These are phyloP conservation scores for Tautogolabrus adspersus DNA, from an alignment of 2,113 vertebrate genomes.

Conservation along the genomic window DNA sequence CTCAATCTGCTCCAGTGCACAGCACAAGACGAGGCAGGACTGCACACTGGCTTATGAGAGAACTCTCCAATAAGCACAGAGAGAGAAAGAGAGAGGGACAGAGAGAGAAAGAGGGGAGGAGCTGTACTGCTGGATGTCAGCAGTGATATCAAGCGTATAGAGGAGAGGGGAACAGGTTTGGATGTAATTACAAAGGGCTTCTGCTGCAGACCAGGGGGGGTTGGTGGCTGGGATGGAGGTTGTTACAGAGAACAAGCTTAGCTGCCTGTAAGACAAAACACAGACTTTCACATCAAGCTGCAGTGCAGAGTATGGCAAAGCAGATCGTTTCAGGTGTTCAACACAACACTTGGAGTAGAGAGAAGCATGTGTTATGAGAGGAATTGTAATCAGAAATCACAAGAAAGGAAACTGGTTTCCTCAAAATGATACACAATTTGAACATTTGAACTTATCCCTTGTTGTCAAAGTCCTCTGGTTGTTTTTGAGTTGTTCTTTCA, in stretches of 20 bases:
- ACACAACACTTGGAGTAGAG: constrained; percentile 8
- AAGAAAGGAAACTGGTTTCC: neutral
- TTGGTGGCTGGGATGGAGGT: constrained; percentile 18
- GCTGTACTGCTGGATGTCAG: constrained; percentile 72
- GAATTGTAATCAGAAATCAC: constrained; percentile 23
- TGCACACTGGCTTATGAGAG: constrained; percentile 42
- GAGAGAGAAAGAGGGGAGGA: constrained; percentile 39
- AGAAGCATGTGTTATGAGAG: constrained; percentile 5
- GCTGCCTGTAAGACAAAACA: constrained; percentile 61
- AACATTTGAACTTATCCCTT: constrained; percentile 2
- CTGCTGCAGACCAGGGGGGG: constrained; percentile 64
- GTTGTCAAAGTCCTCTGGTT: neutral
- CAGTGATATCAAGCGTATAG: constrained; percentile 73
- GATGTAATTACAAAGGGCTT: constrained; percentile 74
- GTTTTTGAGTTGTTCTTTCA: neutral
- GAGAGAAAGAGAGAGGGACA: constrained; percentile 10
- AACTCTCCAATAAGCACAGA: constrained; percentile 31
- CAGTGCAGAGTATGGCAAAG: constrained; percentile 32
- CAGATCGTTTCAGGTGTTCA: constrained; percentile 38
- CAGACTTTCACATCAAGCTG: constrained; percentile 35
- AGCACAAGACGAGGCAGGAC: constrained; percentile 53
- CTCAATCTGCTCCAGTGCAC: constrained; percentile 55
- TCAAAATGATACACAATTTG: neutral
- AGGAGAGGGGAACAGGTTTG: constrained; percentile 54
- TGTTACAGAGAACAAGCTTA: constrained; percentile 60